Conservation (phyloP, 2,113 vertebrate genomes). For the Hydrochoerus hydrochaeris region DNA sequence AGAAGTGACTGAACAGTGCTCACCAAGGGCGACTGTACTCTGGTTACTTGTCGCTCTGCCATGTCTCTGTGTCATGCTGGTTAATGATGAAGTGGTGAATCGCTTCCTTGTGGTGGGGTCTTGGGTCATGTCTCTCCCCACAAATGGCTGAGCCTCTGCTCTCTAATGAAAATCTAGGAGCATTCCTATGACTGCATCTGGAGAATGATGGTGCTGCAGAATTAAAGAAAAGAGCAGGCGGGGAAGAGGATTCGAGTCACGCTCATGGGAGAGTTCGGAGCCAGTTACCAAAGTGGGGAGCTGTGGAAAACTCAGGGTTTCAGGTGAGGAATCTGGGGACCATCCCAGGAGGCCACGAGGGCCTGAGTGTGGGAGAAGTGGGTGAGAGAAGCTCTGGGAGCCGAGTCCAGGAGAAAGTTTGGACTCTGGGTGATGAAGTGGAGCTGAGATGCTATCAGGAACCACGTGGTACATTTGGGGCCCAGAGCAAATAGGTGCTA, state of each 20-base stretch:
- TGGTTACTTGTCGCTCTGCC: not conserved
- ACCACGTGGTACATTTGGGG: no score
- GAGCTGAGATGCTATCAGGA: not conserved
- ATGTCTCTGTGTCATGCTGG: not conserved
- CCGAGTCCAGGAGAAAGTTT: not conserved
- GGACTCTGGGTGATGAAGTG: not conserved
- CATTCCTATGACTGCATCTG: not conserved
- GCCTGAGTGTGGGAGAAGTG: not conserved
- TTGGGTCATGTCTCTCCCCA: not conserved
- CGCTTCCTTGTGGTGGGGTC: not conserved
- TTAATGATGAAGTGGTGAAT: not conserved
- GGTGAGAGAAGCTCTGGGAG: not conserved
- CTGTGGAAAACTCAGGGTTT: not conserved
- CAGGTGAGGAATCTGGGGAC: not conserved
- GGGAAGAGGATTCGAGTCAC: not conserved
- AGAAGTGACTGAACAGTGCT: not conserved
- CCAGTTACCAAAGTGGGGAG: not conserved
- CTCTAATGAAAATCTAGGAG: not conserved
- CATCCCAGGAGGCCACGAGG: not conserved
- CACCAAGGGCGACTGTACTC: not conserved
- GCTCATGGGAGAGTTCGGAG: not conserved
- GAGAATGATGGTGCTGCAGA: not conserved
- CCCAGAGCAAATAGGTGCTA: not conserved
- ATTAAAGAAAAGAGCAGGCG: not conserved
- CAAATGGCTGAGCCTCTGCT: not conserved